These are phyloP conservation scores for Drosophila buzzatii DNA, from an alignment of 2,888 invertebrate genomes.

Conservation along the genomic window DNA sequence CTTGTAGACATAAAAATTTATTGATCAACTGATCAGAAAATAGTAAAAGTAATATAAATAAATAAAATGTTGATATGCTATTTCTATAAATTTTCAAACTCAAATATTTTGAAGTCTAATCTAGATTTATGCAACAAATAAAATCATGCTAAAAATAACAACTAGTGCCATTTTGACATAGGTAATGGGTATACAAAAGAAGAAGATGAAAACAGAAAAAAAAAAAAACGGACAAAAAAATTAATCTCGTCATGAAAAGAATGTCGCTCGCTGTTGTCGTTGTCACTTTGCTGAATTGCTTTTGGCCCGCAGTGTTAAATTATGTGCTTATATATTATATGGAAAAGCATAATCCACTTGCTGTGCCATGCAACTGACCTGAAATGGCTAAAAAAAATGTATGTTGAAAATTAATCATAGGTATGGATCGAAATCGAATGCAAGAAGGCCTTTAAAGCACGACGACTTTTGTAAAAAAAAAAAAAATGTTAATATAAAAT, in stretches of 20 bases:
- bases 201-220: neutral
- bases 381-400: neutral
- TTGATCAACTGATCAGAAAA: no score
- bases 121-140: neutral
- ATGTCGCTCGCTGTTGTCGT: constrained; percentile 21
- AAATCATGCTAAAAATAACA: neutral
- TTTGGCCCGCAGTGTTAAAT: constrained; percentile 35
- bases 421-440: neutral
- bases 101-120: neutral
- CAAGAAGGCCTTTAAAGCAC: neutral
- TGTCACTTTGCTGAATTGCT: constrained; percentile 27
- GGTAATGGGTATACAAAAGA: neutral
- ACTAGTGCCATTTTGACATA: neutral
- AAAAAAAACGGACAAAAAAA: neutral
- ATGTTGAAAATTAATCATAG: neutral
- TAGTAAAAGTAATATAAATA: no score
- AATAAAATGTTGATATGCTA: no score
- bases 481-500: neutral
- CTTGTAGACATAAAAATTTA: no score
- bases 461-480: neutral
- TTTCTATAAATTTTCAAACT: no score
- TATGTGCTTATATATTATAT: constrained; percentile 30
- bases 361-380: constrained; percentile 7
- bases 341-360: neutral
- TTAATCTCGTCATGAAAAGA: constrained; percentile 17